Base-by-base conservation (phyloP, 1,140 invertebrate species). In the Pseudoatta argentina region DNA sequence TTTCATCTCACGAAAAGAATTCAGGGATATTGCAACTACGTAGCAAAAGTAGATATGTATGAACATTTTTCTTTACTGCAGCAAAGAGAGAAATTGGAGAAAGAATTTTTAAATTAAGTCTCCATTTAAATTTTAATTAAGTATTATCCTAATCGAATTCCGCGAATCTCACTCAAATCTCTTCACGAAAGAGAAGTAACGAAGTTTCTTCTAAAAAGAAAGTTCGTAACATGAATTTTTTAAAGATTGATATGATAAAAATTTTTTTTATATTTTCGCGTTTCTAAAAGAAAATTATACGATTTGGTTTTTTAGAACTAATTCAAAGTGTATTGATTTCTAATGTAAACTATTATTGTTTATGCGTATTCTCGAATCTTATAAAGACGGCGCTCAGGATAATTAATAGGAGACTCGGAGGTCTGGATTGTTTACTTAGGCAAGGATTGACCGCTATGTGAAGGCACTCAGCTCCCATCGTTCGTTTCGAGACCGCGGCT, bases 351-450 rank as follows among this genome's bases (percentile, higher is more conserved):
- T 61, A 61, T 61, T 34, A n/a, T 34, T 39, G 21, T 71, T 57
- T 44, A 55, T 34, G 24, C 34, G 39, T 21, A 16, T 73, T 24
- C 8, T 14, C 55, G 18, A 48, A 21, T 51, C 55, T 61, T 61
- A 71, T n/a, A 55, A 61, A 34, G 24, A 18, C 7, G 30, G 66
- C 8, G 78, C 59, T 88, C 67, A 86, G 86, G 90, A 86, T 91
- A 92, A 92, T 92, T 92, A 91, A 92, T 91, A 89, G 87, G 79
- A 87, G 89, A 71, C 83, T 75, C 72, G 86, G 78, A 81, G 86
- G 86, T 69, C 69, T 79, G 79, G 63, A 87, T 87, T 92, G 89
- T 91, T 91, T 92, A 89, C 87, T 77, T 81, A 57, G 63, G 90
- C 81, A 90, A 91, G 88, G 91, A 92, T 91, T 89, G 91, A 91